Evolutionary conservation across 2,797 vertebrate species (phyloP).

Genomic region (Psittacula echo): DNA sequence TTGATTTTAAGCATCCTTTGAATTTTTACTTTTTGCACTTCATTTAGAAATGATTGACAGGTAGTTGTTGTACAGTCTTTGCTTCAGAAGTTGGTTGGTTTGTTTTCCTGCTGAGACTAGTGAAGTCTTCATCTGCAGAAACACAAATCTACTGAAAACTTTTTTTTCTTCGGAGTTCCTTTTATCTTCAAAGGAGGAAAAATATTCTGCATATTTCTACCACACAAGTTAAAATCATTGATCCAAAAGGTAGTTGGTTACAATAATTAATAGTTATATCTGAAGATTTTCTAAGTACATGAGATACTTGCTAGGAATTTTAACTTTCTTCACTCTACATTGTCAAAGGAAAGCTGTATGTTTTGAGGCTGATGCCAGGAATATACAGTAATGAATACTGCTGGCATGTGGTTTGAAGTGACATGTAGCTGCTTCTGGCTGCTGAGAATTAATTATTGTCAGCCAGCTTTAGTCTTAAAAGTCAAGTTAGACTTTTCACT

Average conservation of each 20-base stretch:
- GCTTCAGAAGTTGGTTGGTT: neutral
- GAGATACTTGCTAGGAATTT: neutral
- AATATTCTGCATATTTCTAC: neutral
- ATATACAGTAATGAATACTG: neutral
- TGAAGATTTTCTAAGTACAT: neutral
- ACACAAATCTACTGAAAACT: neutral
- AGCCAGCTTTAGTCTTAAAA: neutral
- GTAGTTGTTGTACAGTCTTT: neutral
- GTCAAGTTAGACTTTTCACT: neutral
- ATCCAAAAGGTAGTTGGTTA: neutral
- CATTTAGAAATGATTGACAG: neutral
- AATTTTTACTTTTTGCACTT: neutral
- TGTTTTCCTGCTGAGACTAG: neutral
- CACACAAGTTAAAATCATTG: neutral
- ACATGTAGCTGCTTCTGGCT: neutral
- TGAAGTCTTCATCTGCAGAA: neutral
- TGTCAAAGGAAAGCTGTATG: neutral
- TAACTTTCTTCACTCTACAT: neutral
- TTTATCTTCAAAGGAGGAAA: neutral
- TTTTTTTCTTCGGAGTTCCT: neutral
- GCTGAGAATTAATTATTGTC: slow-evolving; percentile 3
- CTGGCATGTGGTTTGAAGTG: neutral
- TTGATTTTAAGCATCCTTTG: neutral
- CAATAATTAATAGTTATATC: neutral
- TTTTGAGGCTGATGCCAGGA: neutral